These are phyloP conservation scores for Lutraria lutraria DNA, from an alignment of 2,888 invertebrate genomes.

Conservation along the genomic window DNA sequence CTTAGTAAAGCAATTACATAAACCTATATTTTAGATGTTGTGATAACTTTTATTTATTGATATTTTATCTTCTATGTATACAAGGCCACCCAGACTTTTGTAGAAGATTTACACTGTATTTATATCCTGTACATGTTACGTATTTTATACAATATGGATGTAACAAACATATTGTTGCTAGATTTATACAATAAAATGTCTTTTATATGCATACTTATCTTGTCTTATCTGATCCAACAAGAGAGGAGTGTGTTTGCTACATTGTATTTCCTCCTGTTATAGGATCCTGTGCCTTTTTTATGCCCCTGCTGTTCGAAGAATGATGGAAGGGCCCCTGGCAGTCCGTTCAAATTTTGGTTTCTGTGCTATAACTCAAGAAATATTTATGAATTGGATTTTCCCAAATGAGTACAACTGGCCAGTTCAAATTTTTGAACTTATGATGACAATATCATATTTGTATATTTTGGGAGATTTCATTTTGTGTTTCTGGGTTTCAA, in stretches of 20 bases:
- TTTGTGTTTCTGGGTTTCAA: too few species aligned
- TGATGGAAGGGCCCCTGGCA: too few species aligned
- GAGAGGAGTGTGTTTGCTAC: neutral
- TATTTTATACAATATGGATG: slow-evolving; percentile 43
- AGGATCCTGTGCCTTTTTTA: too few species aligned
- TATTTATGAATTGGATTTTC: too few species aligned
- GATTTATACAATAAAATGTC: slow-evolving; percentile 62
- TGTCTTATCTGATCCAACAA: neutral
- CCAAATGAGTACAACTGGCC: too few species aligned
- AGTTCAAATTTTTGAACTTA: too few species aligned
- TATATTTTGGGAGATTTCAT: too few species aligned
- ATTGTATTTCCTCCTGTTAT: too few species aligned
- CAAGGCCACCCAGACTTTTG: neutral
- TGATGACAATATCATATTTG: too few species aligned
- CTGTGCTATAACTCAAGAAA: too few species aligned
- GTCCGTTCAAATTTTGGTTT: too few species aligned
- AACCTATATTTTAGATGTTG: slow-evolving; percentile 6
- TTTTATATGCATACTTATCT: slow-evolving; percentile 32
- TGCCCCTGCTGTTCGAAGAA: too few species aligned
- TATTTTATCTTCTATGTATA: neutral
- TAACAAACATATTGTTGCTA: slow-evolving; percentile 56
- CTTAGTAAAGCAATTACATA: slow-evolving; percentile 16
- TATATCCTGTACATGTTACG: slow-evolving; percentile 24
- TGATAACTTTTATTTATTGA: slow-evolving; percentile 20
- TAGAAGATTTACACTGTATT: slow-evolving; percentile 47